Conservation (phyloP, 2,797 vertebrate species). For the Philypnodon macrostomus region DNA sequence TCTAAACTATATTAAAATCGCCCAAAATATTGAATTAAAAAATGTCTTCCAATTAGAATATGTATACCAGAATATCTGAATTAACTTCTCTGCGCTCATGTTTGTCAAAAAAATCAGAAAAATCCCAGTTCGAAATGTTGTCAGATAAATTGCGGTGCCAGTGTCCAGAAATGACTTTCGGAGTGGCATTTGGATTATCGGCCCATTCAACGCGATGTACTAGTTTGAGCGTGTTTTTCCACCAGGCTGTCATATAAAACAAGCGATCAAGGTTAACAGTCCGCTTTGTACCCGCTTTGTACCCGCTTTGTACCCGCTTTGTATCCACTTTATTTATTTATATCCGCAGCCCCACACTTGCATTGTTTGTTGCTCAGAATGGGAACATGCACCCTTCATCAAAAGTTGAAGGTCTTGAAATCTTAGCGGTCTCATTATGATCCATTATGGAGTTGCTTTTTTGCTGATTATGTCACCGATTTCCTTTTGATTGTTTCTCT, state of each 20-base stretch:
- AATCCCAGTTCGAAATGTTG: conserved; percentile 46
- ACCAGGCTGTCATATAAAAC: conserved; percentile 24
- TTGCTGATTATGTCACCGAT: conserved; percentile 17
- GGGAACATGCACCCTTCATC: conserved; percentile 15
- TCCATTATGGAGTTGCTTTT: conserved; percentile 1
- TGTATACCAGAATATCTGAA: too few relatives aligned
- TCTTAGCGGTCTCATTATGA: conserved; percentile 21
- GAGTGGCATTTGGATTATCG: conserved; percentile 17
- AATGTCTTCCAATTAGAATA: too few relatives aligned
- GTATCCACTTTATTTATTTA: conserved; percentile 1
- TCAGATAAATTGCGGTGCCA: conserved; percentile 12
- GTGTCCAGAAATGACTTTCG: conserved; percentile 18
- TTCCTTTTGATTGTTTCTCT: conserved; percentile 23
- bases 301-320: too few relatives aligned
- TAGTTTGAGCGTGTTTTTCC: conserved; percentile 9
- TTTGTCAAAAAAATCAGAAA: conserved; percentile 55
- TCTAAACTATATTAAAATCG: too few relatives aligned
- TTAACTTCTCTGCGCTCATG: conserved; percentile 11
- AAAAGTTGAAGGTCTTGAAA: conserved; percentile 11
- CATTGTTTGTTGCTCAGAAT: conserved; percentile 10
- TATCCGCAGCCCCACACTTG: conserved; percentile 2
- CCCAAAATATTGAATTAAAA: too few relatives aligned
- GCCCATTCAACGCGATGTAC: conserved; percentile 21
- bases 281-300: conserved; percentile 8
- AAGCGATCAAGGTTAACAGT: conserved; percentile 32